phyloP scores from a whole-genome alignment of 2,797 vertebrate species.

The Podarcis lilfordi region DNA sequence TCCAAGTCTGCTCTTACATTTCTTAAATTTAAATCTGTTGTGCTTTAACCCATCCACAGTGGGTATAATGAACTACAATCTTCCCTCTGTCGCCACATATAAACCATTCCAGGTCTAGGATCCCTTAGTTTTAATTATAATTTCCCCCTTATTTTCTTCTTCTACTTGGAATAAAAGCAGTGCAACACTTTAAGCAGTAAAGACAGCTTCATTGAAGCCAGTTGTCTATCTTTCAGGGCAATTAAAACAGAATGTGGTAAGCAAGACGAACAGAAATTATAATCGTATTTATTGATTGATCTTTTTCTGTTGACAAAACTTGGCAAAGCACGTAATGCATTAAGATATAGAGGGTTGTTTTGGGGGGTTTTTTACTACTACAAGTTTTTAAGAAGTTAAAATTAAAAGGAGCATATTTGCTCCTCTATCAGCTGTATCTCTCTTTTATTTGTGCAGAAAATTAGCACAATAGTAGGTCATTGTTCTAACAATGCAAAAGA shows the following conservation, averaged over 20 bases:
- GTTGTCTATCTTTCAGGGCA: neutral
- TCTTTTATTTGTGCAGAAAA: neutral
- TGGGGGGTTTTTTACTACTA: neutral
- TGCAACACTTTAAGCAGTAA: neutral
- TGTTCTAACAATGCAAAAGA: conserved; percentile 42
- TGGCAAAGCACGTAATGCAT: neutral
- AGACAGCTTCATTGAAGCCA: neutral
- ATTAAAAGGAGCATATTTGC: neutral
- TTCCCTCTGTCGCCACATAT: neutral
- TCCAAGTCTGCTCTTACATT: neutral
- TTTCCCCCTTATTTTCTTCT: neutral
- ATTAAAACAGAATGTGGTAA: neutral
- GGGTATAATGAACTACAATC: neutral
- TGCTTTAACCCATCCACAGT: neutral
- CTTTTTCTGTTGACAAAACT: conserved; percentile 7
- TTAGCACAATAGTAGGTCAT: conserved; percentile 22
- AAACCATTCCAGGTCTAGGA: neutral
- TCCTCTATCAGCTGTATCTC: neutral
- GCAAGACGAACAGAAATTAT: conserved; percentile 11
- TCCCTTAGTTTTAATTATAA: neutral
- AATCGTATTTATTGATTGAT: neutral
- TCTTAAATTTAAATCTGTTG: neutral
- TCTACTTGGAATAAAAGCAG: neutral
- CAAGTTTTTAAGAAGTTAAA: neutral
- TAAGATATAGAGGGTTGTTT: neutral